Base-by-base conservation (phyloP, 2,113 vertebrate species). In the Pyrgilauda ruficollis region DNA sequence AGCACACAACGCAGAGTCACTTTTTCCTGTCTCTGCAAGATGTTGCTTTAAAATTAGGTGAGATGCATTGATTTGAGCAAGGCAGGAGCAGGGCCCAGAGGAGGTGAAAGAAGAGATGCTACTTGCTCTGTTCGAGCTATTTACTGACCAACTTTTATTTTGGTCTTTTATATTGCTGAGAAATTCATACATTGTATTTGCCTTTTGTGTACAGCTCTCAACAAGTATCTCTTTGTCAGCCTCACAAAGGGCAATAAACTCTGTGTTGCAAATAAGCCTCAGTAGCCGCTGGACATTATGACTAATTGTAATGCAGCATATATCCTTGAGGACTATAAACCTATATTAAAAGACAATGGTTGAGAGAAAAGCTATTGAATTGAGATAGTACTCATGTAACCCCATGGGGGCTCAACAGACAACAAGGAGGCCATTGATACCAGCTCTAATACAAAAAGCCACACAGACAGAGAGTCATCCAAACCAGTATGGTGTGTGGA, bases 401-500 rank as follows among this genome's bases (percentile, higher is more conserved):
- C 97, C 96, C 96, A 95, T 30, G 89, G 97, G 98, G 98, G 97
- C 93, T 70, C 92, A 67, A 89, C 79, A 96, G 97, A 97, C 97
- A 97, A 98, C 98, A 98, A 98, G 98, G 97, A 97, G 69, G 64
- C 98, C 94, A 98, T 98, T 98, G 98, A 98, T 88, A 96, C 59
- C 41, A 88, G 95, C 92, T 75, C 89, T 97, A 84, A 81, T 89
- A 92, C 97, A 87, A 97, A 97, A 98, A 97, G 96, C 96, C 97
- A 64, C 87, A 82, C 93, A 97, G 96, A 93, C 88, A n/a, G 93
- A 94, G 95, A 97, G 94, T 96, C 96, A 96, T 97, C 97, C 96
- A 96, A 97, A 93, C 97, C 97, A 95, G 97, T 89, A 94, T 90
- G 90, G 94, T 97, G 95, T 94, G 96, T 68, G 97, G 97, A 97